A percentile compares a stretch with the other conserved stretches of the same genome.
phyloP scores from a whole-genome alignment of 2,113 vertebrate species.

The Pelecanus crispus region DNA sequence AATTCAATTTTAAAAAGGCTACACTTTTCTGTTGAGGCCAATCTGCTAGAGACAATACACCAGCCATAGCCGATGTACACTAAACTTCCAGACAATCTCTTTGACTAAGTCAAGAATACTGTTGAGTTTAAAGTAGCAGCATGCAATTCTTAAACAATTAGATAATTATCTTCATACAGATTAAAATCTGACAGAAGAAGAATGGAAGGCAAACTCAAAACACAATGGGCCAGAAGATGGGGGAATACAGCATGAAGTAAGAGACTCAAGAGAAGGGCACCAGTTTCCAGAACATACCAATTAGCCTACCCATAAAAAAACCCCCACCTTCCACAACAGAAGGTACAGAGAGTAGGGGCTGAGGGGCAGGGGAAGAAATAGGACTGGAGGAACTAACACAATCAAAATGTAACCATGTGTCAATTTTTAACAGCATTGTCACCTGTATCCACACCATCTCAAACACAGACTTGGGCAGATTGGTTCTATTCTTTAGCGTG shows the following conservation, averaged over 20 bases:
- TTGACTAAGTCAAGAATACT: not conserved
- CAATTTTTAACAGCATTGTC: not conserved
- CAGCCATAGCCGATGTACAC: not conserved
- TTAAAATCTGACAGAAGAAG: not conserved
- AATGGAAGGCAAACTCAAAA: not conserved
- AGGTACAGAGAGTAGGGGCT: not conserved
- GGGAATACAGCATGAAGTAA: not conserved
- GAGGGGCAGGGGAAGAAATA: not conserved
- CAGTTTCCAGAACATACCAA: not conserved
- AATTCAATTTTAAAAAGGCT: not conserved
- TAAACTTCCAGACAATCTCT: not conserved
- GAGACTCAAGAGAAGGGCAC: not conserved
- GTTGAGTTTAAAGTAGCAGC: not conserved
- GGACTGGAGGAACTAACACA: not conserved
- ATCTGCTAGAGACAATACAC: not conserved
- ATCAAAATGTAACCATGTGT: not conserved
- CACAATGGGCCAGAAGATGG: not conserved
- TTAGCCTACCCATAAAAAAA: not conserved
- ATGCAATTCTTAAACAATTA: not conserved
- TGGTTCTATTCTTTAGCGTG: not conserved
- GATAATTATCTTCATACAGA: not conserved
- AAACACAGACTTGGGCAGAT: not conserved
- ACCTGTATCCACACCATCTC: not conserved
- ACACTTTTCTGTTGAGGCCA: not conserved
- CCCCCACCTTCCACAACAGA: not conserved